These are phyloP conservation scores for Platycheirus rosarum DNA, from an alignment of 2,888 invertebrate species.

Conservation along the genomic window DNA sequence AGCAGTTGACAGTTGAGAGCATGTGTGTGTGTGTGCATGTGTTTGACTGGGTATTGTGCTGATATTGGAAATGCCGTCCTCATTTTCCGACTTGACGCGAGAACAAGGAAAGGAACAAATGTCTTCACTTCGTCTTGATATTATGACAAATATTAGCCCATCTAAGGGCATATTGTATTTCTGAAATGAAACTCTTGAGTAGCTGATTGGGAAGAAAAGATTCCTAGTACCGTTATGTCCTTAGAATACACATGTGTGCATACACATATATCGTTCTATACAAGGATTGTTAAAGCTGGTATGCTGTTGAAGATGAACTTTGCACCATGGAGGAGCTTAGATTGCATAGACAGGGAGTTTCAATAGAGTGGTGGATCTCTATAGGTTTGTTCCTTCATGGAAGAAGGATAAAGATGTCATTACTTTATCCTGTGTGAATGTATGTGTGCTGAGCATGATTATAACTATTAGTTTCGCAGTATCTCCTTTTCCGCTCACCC, in stretches of 20 bases:
- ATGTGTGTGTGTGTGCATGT: slow-evolving; percentile 10
- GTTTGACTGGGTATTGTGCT: slow-evolving; percentile 29
- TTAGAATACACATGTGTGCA: background rate
- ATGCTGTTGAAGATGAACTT: slow-evolving; percentile 58
- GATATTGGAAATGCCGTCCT: slow-evolving; percentile 68
- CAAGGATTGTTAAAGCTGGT: slow-evolving; percentile 29
- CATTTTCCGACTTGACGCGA: slow-evolving; percentile 50
- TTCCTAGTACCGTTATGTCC: background rate
- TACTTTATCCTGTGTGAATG: slow-evolving; percentile 29
- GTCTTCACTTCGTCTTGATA: slow-evolving; percentile 49
- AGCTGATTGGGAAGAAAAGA: slow-evolving; percentile 43
- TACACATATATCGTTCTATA: slow-evolving; percentile 28
- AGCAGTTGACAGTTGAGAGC: slow-evolving; percentile 45
- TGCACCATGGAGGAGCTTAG: slow-evolving; percentile 28
- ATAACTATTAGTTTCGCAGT: slow-evolving; percentile 59
- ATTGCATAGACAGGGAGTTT: slow-evolving; percentile 2
- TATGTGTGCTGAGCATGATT: slow-evolving; percentile 26
- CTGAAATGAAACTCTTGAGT: slow-evolving; percentile 26
- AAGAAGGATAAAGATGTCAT: slow-evolving; percentile 32
- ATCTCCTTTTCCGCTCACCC: slow-evolving; percentile 34
- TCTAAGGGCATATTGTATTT: slow-evolving; percentile 48
- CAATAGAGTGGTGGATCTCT: background rate
- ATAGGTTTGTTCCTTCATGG: slow-evolving; percentile 9
- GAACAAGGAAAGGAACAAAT: slow-evolving; percentile 32
- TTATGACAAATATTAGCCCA: slow-evolving; percentile 69